Evolutionary conservation across 2,888 invertebrate species (phyloP), one percentile per base, ranked within the genome.

Genomic region (Acanthosepion lycidas): DNA sequence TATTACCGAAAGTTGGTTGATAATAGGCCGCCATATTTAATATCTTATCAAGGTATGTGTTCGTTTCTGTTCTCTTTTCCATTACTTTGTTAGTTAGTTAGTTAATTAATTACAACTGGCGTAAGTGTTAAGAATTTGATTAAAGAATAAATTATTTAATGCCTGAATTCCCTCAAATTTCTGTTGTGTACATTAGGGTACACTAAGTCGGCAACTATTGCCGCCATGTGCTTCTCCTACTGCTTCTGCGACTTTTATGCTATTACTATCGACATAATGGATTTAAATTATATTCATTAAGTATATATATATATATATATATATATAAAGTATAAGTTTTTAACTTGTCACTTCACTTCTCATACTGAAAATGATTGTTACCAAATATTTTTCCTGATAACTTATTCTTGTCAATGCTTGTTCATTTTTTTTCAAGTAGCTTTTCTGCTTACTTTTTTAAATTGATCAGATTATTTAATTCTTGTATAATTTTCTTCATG

Each of bases 21-120:
- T 78, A n/a, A 78, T 78, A 78, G 78, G 78, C 78, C 78, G 78
- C 78, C 78, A 78, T 78, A 78, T 78, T 78, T 78, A 78, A 78
- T 78, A 78, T 78, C 78, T 18, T 78, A 78, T 12, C 78, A 78
- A 78, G 78, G 78, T 78, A 78, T 78, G 78, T 78, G 23, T 78
- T 78, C 78, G 23, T 78, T 78, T 78, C 15, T 78, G 78, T 78
- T n/a, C 28, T 64, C 23, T 64, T 64, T 64, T 23, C 78, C n/a
- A 78, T 78, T 78, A 78, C n/a, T n/a, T n/a, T 78, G 15, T 9
- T 78, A 15, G 15, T 33, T 78, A 15, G 15, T 33, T 33, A 33
- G 33, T 78, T 78, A 15, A 78, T n/a, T 78, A n/a, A 78, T 78
- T 78, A n/a, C n/a, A 42, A n/a, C n/a, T 78, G n/a, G 78, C 33